Percentiles rank a stretch among this genome's conserved stretches.
These are phyloP conservation scores for Chymomyza caudatula DNA, from an alignment of 2,888 invertebrate species.

Conservation along the genomic window DNA sequence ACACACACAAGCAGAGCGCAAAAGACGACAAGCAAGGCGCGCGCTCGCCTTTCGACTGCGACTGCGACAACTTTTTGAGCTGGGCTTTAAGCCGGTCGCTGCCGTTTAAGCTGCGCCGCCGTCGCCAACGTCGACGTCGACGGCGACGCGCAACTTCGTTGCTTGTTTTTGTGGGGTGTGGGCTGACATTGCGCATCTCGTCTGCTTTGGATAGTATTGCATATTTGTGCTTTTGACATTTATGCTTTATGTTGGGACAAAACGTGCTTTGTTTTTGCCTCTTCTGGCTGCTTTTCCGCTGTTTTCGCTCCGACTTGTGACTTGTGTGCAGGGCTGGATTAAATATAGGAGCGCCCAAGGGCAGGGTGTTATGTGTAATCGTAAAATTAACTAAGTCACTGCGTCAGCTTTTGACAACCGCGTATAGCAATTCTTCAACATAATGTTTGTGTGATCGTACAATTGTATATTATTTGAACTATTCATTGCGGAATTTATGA, in stretches of 20 bases:
- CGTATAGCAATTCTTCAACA: too few species aligned
- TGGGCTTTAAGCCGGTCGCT: neutral
- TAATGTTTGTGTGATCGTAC: too few species aligned
- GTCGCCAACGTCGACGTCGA: neutral
- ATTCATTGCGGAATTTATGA: too few species aligned
- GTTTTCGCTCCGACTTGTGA: neutral
- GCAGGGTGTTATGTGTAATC: too few species aligned
- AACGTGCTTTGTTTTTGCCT: neutral
- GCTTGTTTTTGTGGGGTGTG: neutral
- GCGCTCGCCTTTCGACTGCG: slow-evolving; percentile 32
- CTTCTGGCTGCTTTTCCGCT: neutral
- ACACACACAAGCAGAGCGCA: neutral
- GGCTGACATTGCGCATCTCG: neutral
- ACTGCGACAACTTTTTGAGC: neutral
- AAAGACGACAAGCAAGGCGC: slow-evolving; percentile 14
- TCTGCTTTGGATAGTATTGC: neutral
- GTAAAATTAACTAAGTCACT: too few species aligned
- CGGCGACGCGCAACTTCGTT: too few species aligned
- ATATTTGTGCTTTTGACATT: slow-evolving; percentile 3
- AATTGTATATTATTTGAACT: too few species aligned
- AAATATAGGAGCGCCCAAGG: too few species aligned
- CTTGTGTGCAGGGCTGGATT: neutral
- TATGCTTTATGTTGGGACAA: neutral
- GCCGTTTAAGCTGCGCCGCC: neutral
- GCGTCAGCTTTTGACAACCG: too few species aligned